These are phyloP conservation scores for Thymallus thymallus DNA, from an alignment of 2,113 vertebrate genomes.

Conservation along the genomic window DNA sequence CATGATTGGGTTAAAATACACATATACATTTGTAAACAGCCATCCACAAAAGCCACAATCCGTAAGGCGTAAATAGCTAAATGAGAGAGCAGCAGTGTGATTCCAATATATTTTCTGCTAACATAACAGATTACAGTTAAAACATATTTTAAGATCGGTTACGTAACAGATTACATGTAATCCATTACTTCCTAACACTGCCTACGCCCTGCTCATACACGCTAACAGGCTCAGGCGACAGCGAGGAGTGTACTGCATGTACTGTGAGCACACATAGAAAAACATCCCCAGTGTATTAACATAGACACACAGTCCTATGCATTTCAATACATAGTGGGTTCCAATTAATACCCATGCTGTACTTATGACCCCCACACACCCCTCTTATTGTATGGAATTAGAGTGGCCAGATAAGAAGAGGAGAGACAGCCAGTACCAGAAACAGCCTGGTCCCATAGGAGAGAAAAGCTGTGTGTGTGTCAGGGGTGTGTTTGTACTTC, in stretches of 20 bases:
- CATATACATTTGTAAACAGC: too few species aligned
- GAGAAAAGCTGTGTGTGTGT: constrained; percentile 11
- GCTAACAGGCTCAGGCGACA: background rate
- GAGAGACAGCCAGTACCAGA: constrained; percentile 23
- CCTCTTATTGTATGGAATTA: constrained; percentile 42
- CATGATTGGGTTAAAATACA: too few species aligned
- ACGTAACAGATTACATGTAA: too few species aligned
- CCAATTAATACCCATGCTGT: constrained; percentile 36
- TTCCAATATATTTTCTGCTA: too few species aligned
- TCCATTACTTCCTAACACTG: too few species aligned
- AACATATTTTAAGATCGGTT: too few species aligned
- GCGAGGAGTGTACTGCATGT: constrained; percentile 8
- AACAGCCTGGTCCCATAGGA: constrained; percentile 3
- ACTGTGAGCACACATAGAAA: constrained; percentile 16
- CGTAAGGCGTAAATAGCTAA: too few species aligned
- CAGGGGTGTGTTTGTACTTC: constrained; percentile 33
- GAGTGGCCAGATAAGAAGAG: constrained; percentile 41
- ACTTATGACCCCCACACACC: constrained; percentile 38
- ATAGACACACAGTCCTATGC: background rate
- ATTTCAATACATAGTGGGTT: constrained; percentile 25
- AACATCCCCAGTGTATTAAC: constrained; percentile 3
- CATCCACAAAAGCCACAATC: too few species aligned
- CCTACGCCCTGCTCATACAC: background rate
- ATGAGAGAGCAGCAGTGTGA: background rate
- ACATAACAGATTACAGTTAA: too few species aligned